phyloP scores from a whole-genome alignment of 2,113 vertebrate species.

The Campylomormyrus numenius region DNA sequence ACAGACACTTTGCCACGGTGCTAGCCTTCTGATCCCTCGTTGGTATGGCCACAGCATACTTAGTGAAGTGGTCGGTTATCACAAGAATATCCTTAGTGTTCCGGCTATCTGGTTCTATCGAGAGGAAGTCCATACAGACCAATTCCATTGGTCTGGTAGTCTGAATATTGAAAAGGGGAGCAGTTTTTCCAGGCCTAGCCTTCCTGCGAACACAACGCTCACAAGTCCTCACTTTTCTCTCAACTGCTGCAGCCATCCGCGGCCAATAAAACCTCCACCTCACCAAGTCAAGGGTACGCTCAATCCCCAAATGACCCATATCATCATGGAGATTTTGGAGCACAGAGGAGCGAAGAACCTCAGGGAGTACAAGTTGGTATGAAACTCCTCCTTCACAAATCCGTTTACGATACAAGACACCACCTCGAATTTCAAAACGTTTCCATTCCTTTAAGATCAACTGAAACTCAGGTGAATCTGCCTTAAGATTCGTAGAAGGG shows the following conservation, averaged over 20 bases:
- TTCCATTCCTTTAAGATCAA: conserved; percentile 6
- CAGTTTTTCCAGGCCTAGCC: neutral
- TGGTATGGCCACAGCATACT: neutral
- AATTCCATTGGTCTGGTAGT: conserved; percentile 15
- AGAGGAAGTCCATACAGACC: conserved; percentile 20
- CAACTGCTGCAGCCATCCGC: neutral
- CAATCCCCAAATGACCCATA: neutral
- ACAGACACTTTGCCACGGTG: neutral
- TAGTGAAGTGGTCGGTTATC: conserved; percentile 21
- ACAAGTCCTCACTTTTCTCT: neutral
- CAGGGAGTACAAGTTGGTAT: neutral
- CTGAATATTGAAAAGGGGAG: neutral
- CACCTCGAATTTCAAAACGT: neutral
- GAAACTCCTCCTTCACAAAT: neutral
- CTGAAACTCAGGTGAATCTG: neutral
- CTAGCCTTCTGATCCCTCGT: conserved; percentile 10
- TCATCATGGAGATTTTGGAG: neutral
- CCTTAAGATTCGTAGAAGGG: neutral
- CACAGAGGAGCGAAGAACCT: neutral
- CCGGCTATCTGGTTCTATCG: conserved; percentile 5
- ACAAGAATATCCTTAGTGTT: conserved; percentile 6
- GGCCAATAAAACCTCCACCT: conserved; percentile 11
- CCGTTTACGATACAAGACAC: neutral
- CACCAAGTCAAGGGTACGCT: conserved; percentile 2
- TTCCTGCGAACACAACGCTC: neutral